Percentiles rank a stretch among this genome's conserved stretches.
phyloP scores from a whole-genome alignment of 2,797 vertebrate genomes.

The Cygnus olor region DNA sequence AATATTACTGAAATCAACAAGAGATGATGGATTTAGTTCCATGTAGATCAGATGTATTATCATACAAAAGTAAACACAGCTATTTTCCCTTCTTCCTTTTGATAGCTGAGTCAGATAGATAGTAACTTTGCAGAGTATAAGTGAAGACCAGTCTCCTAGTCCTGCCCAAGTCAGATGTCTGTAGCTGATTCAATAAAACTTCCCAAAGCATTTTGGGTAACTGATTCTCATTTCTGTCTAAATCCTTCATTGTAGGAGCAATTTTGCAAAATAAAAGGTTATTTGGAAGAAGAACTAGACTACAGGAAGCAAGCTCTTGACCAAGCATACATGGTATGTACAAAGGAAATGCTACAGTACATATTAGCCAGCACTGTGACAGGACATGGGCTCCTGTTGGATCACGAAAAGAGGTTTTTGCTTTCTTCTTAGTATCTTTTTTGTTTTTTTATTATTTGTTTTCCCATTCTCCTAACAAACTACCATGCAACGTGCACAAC shows the following conservation, averaged over 20 bases:
- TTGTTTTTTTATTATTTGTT: not conserved
- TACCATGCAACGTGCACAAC: not conserved
- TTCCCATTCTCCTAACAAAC: not conserved
- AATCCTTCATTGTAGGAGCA: conserved; percentile 86
- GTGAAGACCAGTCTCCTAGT: not conserved
- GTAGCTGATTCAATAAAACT: not conserved
- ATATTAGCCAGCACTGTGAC: not conserved
- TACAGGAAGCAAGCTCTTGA: conserved; percentile 98
- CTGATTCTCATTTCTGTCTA: conserved; percentile 29
- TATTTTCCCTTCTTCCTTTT: not conserved
- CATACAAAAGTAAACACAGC: not conserved
- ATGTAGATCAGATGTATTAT: not conserved
- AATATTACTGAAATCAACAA: not conserved
- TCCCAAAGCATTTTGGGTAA: not conserved
- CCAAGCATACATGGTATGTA: conserved; percentile 95
- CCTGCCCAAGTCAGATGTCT: not conserved
- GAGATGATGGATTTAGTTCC: not conserved
- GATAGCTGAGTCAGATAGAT: not conserved
- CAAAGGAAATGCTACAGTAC: not conserved
- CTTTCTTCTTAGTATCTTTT: not conserved
- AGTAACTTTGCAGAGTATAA: not conserved
- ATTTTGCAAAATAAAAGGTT: conserved; percentile 99
- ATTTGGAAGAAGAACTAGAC: conserved; percentile 97
- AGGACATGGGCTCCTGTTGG: not conserved
- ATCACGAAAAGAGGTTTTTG: not conserved